Base-by-base conservation (phyloP, 2,113 vertebrate species). In the Scalopus aquaticus region DNA sequence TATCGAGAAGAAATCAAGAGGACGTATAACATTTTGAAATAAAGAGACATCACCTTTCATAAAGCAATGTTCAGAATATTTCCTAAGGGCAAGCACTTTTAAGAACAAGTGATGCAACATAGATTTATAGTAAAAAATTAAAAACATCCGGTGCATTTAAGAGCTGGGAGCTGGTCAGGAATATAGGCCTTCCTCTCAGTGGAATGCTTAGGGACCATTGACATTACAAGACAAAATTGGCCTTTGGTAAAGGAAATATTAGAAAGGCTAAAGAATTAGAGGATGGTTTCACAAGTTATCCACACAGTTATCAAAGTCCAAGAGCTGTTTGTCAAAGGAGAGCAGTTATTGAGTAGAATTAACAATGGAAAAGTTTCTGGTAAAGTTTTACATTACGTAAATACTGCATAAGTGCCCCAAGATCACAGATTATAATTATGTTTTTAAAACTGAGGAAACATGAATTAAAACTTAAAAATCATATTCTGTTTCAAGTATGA, bases 61-160 rank as follows among this genome's bases (percentile, higher is more conserved):
- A 54, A 30, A 77, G 62, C 62, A 32, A 39, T 26, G 24, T 80
- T 44, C 79, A 86, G 69, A 70, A 42, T 62, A 86, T 73, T 60
- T 80, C 81, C 69, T 78, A 72, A 86, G 15, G 32, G 24, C 64
- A 91, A 69, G 8, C 30, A 56, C 2, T 20, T 74, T 81, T 37
- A 87, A 73, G 13, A 22, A 35, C 24, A 49, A 32, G 1, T 72
- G 30, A 80, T 72, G 9, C 24, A 96, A 65, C 7, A 19, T 32
- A 69, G 72, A 44, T 95, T 76, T 93, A 73, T 73, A 51, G 42
- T 46, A 11, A 81, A 96, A 92, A 85, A 42, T n/a, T 76, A 16
- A 70, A 56, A 94, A 69, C 24, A 51, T 1, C 7, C 28, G 9
- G 49, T 54, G 12, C 11, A 65, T 58, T 65, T 28, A 56, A 77